A percentile compares a stretch with the other conserved stretches of the same genome.
These are phyloP conservation scores for Biston stratarius DNA, from an alignment of 2,888 invertebrate species.

Conservation along the genomic window DNA sequence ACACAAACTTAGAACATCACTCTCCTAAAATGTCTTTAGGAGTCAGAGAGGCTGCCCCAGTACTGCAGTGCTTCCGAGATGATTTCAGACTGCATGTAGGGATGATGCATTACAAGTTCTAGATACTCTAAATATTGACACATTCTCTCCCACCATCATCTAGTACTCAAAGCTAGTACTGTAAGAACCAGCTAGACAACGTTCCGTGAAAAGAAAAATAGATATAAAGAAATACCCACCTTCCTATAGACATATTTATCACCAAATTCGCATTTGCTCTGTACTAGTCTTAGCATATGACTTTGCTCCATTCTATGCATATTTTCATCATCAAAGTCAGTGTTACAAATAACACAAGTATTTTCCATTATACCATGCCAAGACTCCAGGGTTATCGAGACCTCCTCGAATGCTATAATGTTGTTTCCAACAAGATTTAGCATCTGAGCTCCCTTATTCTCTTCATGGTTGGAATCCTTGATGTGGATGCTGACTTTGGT, in stretches of 20 bases:
- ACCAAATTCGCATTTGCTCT: slow-evolving; percentile 54
- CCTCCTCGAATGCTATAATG: slow-evolving; percentile 33
- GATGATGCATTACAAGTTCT: too few relatives aligned
- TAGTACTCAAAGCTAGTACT: too few relatives aligned
- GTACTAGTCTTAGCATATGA: slow-evolving; percentile 62
- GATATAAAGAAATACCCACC: slow-evolving; percentile 52
- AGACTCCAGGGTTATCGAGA: slow-evolving; percentile 51
- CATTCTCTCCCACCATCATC: too few relatives aligned
- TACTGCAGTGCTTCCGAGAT: too few relatives aligned
- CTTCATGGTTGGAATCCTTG: slow-evolving; percentile 22
- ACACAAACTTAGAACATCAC: too few relatives aligned
- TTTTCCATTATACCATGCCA: slow-evolving; percentile 64
- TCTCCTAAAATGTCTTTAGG: too few relatives aligned
- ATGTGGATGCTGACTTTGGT: slow-evolving; percentile 41
- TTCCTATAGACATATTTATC: slow-evolving; percentile 57
- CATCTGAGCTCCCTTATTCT: slow-evolving; percentile 29
- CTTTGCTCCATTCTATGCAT: slow-evolving; percentile 51
- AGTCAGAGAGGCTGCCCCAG: too few relatives aligned
- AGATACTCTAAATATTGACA: too few relatives aligned
- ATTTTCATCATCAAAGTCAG: slow-evolving; percentile 54
- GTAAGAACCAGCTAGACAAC: too few relatives aligned
- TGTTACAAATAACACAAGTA: slow-evolving; percentile 62
- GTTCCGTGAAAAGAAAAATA: too few relatives aligned
- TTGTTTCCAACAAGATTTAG: slow-evolving; percentile 16
- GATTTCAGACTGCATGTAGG: too few relatives aligned